Percentiles rank a stretch among this genome's conserved stretches.
These are phyloP conservation scores for Amazona guildingii DNA, from an alignment of 2,113 vertebrate genomes.

Conservation along the genomic window DNA sequence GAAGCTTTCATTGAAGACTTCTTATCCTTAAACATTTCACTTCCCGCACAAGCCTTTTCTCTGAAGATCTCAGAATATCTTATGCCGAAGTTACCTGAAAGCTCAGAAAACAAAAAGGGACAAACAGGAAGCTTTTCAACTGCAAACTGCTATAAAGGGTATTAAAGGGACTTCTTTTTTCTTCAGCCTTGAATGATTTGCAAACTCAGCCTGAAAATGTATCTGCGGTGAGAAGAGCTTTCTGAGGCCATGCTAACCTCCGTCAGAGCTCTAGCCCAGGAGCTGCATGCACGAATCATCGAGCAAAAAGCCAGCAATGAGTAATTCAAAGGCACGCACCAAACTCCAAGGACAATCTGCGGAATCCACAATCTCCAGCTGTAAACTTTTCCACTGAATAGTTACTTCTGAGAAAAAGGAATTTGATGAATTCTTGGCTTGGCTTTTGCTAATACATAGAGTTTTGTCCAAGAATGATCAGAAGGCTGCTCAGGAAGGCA, in stretches of 20 bases:
- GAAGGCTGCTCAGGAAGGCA: constrained; percentile 24
- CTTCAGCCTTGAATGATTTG: constrained; percentile 25
- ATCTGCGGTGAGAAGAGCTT: neutral
- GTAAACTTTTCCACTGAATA: constrained; percentile 63
- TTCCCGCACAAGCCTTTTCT: neutral
- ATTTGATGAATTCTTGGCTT: constrained; percentile 55
- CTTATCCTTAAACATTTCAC: constrained; percentile 22
- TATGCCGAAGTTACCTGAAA: constrained; percentile 7
- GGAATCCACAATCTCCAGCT: constrained; percentile 13
- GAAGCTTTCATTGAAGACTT: neutral
- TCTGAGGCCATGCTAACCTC: constrained; percentile 1
- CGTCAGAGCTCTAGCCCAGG: neutral
- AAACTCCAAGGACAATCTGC: constrained; percentile 44
- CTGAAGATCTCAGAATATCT: neutral
- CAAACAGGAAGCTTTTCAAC: constrained; percentile 35
- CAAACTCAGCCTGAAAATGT: constrained; percentile 43
- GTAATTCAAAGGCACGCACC: constrained; percentile 35
- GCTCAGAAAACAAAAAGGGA: constrained; percentile 18
- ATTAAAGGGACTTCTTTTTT: neutral
- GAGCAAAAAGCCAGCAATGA: constrained; percentile 52
- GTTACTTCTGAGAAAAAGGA: constrained; percentile 54
- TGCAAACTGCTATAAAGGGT: neutral
- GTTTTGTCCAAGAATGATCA: neutral
- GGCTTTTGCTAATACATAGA: constrained; percentile 2
- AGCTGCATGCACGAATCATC: constrained; percentile 29